These are phyloP conservation scores for Hoplostethus atlanticus DNA, from an alignment of 2,797 vertebrate species.

Conservation along the genomic window DNA sequence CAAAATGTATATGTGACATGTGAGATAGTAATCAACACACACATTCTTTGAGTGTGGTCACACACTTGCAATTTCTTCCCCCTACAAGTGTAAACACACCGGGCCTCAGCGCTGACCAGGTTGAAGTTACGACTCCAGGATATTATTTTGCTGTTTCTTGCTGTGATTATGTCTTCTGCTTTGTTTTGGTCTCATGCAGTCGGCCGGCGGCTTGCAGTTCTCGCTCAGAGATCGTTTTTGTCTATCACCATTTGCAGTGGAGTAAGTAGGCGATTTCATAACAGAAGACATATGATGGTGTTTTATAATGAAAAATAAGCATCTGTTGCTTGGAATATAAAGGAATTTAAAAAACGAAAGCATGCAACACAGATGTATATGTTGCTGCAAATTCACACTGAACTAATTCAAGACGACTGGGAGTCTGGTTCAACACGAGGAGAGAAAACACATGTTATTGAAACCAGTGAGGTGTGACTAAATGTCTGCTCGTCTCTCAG, in stretches of 20 bases:
- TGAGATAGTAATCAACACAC: slow-evolving; percentile 81
- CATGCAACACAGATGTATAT: too few relatives aligned
- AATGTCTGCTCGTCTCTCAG: not conserved
- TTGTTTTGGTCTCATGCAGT: slow-evolving; percentile 58
- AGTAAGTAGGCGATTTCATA: slow-evolving; percentile 12
- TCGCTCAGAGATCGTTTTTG: slow-evolving; percentile 46
- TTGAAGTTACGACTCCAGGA: slow-evolving; percentile 73
- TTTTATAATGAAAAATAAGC: too few relatives aligned
- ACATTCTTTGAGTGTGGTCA: slow-evolving; percentile 80
- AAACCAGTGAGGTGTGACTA: not conserved
- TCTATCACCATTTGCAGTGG: slow-evolving; percentile 41
- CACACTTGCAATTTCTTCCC: slow-evolving; percentile 84
- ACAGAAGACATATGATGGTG: not conserved
- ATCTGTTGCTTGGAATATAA: not conserved
- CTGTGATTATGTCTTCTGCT: slow-evolving; percentile 63
- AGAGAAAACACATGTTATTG: too few relatives aligned
- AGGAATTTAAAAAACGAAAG: not conserved
- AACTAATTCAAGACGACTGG: too few relatives aligned
- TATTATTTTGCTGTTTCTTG: slow-evolving; percentile 63
- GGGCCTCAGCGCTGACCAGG: slow-evolving; percentile 49
- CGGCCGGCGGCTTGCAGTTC: slow-evolving; percentile 38
- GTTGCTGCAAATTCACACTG: too few relatives aligned
- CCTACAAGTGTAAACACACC: slow-evolving; percentile 83
- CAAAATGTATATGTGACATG: slow-evolving; percentile 87
- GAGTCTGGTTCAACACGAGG: too few relatives aligned